Percentiles rank a stretch among this genome's conserved stretches.
These are phyloP conservation scores for Laticauda colubrina DNA, from an alignment of 2,113 vertebrate species.

Conservation along the genomic window DNA sequence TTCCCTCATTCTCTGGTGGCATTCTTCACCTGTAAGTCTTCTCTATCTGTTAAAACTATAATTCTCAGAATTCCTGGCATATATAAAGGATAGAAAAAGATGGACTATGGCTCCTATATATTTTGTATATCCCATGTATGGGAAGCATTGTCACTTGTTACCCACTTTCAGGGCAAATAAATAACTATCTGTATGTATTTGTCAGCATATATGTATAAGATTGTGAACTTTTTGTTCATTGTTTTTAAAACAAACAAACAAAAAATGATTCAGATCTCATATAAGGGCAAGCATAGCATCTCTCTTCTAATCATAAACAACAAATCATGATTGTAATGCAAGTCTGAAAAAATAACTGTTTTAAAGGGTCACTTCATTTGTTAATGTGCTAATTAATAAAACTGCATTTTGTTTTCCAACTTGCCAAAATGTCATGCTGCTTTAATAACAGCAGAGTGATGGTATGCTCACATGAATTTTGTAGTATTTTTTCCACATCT, in stretches of 20 bases:
- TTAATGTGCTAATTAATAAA: background rate
- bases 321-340: background rate
- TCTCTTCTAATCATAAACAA: background rate
- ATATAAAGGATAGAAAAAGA: background rate
- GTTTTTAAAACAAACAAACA: background rate
- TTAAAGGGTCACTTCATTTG: background rate
- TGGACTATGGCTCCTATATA: background rate
- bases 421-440: background rate
- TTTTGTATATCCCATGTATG: background rate
- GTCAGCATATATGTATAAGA: background rate
- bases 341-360: background rate
- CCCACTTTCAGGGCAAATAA: background rate
- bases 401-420: background rate
- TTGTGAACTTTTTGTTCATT: background rate
- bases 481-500: background rate
- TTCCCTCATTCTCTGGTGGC: background rate
- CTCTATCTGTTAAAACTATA: background rate
- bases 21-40: background rate
- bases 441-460: background rate
- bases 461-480: background rate
- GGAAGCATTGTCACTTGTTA: background rate
- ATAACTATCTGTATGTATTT: background rate
- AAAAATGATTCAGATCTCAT: background rate
- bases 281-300: background rate
- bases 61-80: background rate